Percentiles rank a stretch among this genome's conserved stretches.
phyloP scores from a whole-genome alignment of 1,140 invertebrate species.

The Subanguina moxae region DNA sequence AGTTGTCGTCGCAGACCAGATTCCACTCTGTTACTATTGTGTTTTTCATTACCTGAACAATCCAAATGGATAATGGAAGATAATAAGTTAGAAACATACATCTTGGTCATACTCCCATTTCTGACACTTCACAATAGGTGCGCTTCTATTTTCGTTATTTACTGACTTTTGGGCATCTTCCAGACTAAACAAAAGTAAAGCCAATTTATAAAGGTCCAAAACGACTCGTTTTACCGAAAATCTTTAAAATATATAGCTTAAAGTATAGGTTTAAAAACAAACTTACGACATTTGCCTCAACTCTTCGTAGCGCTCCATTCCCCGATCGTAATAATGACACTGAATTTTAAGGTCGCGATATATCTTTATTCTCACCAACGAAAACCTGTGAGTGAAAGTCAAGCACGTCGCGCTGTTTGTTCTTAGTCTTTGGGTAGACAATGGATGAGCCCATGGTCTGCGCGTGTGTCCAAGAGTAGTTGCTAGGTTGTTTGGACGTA shows the following conservation, averaged over 20 bases:
- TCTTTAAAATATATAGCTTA: too few species aligned
- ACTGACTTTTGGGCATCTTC: conserved; percentile 41
- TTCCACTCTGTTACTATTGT: conserved; percentile 59
- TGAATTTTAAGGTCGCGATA: conserved; percentile 20
- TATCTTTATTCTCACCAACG: background rate
- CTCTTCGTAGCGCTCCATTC: conserved; percentile 44
- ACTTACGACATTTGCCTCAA: conserved; percentile 33
- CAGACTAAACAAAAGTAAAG: conserved; percentile 14
- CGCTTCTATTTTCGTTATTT: conserved; percentile 18
- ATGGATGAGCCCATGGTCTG: conserved; percentile 47
- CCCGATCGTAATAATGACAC: conserved; percentile 55
- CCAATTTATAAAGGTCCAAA: too few species aligned
- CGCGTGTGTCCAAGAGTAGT: conserved; percentile 43
- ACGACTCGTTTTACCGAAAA: too few species aligned
- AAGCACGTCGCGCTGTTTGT: conserved; percentile 44
- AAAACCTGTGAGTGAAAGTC: conserved; percentile 50
- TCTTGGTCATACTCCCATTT: conserved; percentile 39
- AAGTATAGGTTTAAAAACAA: too few species aligned
- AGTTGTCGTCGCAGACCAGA: conserved; percentile 57
- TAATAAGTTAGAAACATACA: conserved; percentile 11
- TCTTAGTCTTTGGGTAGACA: conserved; percentile 50
- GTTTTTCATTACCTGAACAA: conserved; percentile 45
- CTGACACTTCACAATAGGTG: conserved; percentile 41
- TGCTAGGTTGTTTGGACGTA: background rate
- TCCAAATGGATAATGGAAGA: background rate